A percentile compares a stretch with the other conserved stretches of the same genome.
Conservation (phyloP, 1,140 invertebrate genomes). For the Pseudomyrmex dendroicus region DNA sequence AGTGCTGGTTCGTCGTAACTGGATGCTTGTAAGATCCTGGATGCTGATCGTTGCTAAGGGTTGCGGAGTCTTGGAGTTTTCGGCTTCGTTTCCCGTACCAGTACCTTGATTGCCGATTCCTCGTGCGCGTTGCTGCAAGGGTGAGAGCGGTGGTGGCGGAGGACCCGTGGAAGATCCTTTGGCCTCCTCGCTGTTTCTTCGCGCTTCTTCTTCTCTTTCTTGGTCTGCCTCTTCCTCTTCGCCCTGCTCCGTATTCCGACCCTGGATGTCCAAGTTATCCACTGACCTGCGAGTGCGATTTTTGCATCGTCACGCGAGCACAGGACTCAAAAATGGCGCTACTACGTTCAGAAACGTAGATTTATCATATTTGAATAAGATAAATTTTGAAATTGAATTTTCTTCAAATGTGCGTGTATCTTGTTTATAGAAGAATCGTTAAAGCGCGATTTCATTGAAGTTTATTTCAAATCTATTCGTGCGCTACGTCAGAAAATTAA, state of each 20-base stretch:
- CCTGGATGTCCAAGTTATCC: slow-evolving; percentile 83
- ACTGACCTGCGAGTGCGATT: slow-evolving; percentile 78
- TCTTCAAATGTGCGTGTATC: not conserved
- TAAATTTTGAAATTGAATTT: not conserved
- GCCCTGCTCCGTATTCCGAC: slow-evolving; percentile 58
- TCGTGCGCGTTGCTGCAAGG: slow-evolving; percentile 76
- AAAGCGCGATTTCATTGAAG: too few species aligned
- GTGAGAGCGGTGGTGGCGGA: slow-evolving; percentile 87
- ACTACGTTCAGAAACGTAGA: not conserved
- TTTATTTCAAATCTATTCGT: too few species aligned
- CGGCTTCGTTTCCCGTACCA: slow-evolving; percentile 71
- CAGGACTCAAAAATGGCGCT: slow-evolving; percentile 14
- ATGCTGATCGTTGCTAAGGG: slow-evolving; percentile 93
- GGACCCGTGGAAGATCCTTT: slow-evolving; percentile 78
- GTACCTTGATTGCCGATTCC: slow-evolving; percentile 63
- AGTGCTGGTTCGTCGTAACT: slow-evolving; percentile 89
- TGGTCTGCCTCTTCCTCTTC: slow-evolving; percentile 60
- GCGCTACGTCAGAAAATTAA: too few species aligned
- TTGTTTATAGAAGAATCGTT: not conserved
- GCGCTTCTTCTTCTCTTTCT: slow-evolving; percentile 48
- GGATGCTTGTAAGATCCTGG: slow-evolving; percentile 93
- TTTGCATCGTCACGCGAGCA: slow-evolving; percentile 34
- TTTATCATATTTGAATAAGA: not conserved
- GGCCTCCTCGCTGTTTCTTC: slow-evolving; percentile 67
- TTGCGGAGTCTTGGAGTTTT: slow-evolving; percentile 86